These are phyloP conservation scores for Erpetoichthys calabaricus DNA, from an alignment of 2,797 vertebrate species.

Conservation along the genomic window DNA sequence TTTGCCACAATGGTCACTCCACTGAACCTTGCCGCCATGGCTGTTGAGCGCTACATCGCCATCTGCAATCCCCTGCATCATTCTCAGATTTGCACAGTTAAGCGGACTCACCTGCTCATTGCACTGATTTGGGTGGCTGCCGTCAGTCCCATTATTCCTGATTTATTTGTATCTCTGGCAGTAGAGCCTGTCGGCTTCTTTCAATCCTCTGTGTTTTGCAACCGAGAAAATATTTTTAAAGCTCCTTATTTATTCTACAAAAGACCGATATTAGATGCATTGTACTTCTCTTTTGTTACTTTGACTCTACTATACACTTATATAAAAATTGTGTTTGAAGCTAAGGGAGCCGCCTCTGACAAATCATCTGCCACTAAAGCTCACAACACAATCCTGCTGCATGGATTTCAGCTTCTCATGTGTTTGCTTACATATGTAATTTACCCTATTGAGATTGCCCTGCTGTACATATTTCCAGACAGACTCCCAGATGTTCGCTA, in stretches of 20 bases:
- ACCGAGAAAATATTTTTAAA: not conserved
- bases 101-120: conserved; percentile 23
- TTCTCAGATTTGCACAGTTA: conserved; percentile 27
- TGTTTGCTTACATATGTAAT: conserved; percentile 27
- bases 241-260: conserved; percentile 14
- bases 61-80: conserved; percentile 34
- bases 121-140: conserved; percentile 22
- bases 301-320: conserved; percentile 33
- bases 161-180: conserved; percentile 21
- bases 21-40: conserved; percentile 35
- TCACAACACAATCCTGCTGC: conserved; percentile 37
- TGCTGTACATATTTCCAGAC: conserved; percentile 9
- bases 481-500: conserved; percentile 18
- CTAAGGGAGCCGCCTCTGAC: conserved; percentile 13
- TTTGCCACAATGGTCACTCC: conserved; percentile 22
- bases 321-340: conserved; percentile 22
- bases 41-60: conserved; percentile 31
- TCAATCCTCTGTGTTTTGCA: conserved; percentile 11
- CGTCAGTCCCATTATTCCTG: conserved; percentile 8
- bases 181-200: conserved; percentile 15
- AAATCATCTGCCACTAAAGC: conserved; percentile 27
- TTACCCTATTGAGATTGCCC: conserved; percentile 12
- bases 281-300: conserved; percentile 26
- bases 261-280: conserved; percentile 5
- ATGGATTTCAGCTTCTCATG: conserved; percentile 34